Evolutionary conservation across 1,140 invertebrate species (phyloP).

Genomic region (Diuraphis noxia): DNA sequence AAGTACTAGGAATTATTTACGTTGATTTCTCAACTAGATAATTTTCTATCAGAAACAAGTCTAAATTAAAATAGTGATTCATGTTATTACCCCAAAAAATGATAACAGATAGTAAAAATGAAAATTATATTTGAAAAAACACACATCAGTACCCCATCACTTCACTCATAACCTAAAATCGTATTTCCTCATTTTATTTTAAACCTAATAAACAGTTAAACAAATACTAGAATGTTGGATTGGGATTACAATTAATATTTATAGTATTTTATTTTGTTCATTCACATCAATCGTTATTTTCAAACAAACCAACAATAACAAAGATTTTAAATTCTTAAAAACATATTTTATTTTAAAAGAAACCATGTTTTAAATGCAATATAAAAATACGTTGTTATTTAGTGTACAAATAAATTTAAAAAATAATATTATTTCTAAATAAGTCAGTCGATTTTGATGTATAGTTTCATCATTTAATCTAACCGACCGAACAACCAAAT

Average conservation of each 20-base stretch:
- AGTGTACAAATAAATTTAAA: slow-evolving; percentile 18
- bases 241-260: not conserved
- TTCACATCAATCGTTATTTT: not conserved
- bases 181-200: not conserved
- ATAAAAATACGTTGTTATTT: slow-evolving; percentile 24
- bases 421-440: slow-evolving; percentile 10
- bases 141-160: not conserved
- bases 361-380: slow-evolving; percentile 19
- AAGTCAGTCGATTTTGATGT: slow-evolving; percentile 35
- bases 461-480: not conserved
- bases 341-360: not conserved
- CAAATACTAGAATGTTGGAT: not conserved
- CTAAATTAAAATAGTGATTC: no score
- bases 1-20: no score
- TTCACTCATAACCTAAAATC: not conserved
- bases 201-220: not conserved
- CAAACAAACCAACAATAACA: not conserved
- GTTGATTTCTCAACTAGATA: no score
- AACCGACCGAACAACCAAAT: not conserved
- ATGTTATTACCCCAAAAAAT: no score
- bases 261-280: not conserved
- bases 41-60: no score
- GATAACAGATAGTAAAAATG: no score
- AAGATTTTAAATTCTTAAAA: not conserved
- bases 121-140: no score